Conservation (phyloP, 2,113 vertebrate species). For the Scomber japonicus region DNA sequence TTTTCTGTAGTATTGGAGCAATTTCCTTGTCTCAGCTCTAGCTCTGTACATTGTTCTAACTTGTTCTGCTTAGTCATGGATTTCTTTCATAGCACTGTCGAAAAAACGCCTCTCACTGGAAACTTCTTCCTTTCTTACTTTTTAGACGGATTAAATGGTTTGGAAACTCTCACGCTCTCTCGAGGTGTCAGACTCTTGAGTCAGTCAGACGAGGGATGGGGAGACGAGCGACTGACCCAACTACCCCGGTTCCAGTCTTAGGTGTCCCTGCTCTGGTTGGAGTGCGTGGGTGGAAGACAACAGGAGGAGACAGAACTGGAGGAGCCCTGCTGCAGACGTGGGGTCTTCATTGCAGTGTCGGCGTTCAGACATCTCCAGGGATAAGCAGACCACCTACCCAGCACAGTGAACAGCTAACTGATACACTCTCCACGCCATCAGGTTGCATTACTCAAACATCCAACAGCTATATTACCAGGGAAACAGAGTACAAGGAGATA, state of each 20-base stretch:
- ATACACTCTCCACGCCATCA: constrained; percentile 43
- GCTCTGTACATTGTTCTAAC: constrained; percentile 55
- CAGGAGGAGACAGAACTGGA: constrained; percentile 57
- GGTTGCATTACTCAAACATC: constrained; percentile 55
- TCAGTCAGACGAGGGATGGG: constrained; percentile 75
- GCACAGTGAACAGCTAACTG: constrained; percentile 41
- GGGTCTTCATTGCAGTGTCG: constrained; percentile 81
- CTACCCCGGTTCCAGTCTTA: constrained; percentile 82
- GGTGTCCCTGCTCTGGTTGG: constrained; percentile 83
- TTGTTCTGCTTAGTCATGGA: constrained; percentile 48
- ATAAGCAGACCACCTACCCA: constrained; percentile 66
- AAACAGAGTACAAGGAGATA: constrained; percentile 55
- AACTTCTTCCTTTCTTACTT: constrained; percentile 66
- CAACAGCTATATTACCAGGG: constrained; percentile 59
- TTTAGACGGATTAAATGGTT: constrained; percentile 67
- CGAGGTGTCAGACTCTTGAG: constrained; percentile 52
- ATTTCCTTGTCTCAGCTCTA: constrained; percentile 14
- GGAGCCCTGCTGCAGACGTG: constrained; percentile 74
- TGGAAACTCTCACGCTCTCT: constrained; percentile 52
- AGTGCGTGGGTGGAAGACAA: constrained; percentile 78
- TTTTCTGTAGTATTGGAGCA: constrained; percentile 40
- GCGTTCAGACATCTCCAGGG: constrained; percentile 83
- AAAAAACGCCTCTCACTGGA: constrained; percentile 49
- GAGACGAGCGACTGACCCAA: constrained; percentile 83
- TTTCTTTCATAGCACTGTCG: constrained; percentile 36